These are phyloP conservation scores for Atta cephalotes DNA, from an alignment of 1,140 invertebrate species.

Conservation along the genomic window DNA sequence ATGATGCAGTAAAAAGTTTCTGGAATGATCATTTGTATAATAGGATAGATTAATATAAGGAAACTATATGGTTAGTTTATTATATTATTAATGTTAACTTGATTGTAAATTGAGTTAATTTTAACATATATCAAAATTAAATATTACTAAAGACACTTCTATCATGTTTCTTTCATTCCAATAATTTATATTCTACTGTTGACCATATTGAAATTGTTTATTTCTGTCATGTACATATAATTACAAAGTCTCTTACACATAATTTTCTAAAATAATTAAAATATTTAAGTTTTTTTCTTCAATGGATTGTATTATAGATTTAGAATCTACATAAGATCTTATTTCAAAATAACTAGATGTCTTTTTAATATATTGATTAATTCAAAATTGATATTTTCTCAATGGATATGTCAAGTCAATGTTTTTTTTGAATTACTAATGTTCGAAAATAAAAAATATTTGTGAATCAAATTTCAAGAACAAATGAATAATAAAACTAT, in stretches of 20 bases:
- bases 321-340: neutral
- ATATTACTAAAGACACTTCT: conserved; percentile 68
- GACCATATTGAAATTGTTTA: neutral
- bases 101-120: conserved; percentile 77
- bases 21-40: conserved; percentile 73
- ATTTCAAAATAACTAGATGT: conserved; percentile 17
- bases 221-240: conserved; percentile 9
- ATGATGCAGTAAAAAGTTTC: conserved; percentile 73
- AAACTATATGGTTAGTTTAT: conserved; percentile 73
- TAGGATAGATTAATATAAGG: conserved; percentile 76
- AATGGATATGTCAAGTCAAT: neutral
- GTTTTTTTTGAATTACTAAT: neutral
- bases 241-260: neutral
- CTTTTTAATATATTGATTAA: conserved; percentile 3
- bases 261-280: conserved; percentile 31
- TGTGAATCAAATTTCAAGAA: neutral
- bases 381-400: neutral
- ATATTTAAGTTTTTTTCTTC: conserved; percentile 9
- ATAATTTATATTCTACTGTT: conserved; percentile 59
- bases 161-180: conserved; percentile 72
- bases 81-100: conserved; percentile 75
- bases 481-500: neutral
- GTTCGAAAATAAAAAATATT: neutral
- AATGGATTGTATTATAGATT: neutral
- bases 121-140: conserved; percentile 76